phyloP scores from a whole-genome alignment of 2,113 vertebrate species.

The Felis catus region DNA sequence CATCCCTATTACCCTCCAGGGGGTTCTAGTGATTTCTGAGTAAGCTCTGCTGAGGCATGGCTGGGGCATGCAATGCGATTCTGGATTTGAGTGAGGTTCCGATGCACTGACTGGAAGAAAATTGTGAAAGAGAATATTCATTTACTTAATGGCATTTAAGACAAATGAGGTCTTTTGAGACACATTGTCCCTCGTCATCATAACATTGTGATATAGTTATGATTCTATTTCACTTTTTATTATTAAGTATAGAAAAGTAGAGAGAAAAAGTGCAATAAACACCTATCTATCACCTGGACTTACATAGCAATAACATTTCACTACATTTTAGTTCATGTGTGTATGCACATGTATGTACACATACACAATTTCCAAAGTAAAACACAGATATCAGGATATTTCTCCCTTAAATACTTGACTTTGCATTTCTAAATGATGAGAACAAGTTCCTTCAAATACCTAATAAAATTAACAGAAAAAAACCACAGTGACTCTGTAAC shows the following conservation, averaged over 20 bases:
- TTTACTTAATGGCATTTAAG: background rate
- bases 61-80: background rate
- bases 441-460: background rate
- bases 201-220: background rate
- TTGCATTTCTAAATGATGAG: background rate
- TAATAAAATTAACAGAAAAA: background rate
- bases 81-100: background rate
- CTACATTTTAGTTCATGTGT: background rate
- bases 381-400: background rate
- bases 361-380: background rate
- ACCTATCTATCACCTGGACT: background rate
- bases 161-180: background rate
- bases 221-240: background rate
- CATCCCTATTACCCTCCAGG: background rate
- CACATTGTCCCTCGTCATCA: background rate
- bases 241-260: background rate
- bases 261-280: background rate
- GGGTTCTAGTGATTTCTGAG: background rate
- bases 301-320: background rate
- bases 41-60: background rate
- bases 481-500: background rate
- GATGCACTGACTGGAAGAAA: background rate
- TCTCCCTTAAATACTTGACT: background rate
- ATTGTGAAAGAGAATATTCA: background rate
- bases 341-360: background rate